Conservation (phyloP, 1,140 invertebrate species). For the Cyclina sinensis region DNA sequence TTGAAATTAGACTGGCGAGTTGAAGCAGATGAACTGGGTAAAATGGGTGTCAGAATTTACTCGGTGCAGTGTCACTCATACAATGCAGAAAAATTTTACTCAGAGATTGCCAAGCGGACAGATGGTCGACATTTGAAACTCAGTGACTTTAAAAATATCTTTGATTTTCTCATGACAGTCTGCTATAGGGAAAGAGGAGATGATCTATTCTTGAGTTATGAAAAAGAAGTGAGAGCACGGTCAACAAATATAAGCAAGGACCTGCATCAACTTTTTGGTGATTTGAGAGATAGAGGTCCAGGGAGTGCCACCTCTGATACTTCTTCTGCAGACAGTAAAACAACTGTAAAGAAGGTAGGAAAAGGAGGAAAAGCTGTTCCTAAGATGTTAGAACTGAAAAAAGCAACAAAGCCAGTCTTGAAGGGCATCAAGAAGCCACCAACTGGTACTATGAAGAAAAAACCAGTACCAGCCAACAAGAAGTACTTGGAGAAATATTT, state of each 20-base stretch:
- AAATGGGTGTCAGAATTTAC: constrained; percentile 68
- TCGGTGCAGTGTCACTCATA: constrained; percentile 29
- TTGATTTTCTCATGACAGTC: constrained; percentile 75
- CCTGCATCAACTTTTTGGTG: constrained; percentile 56
- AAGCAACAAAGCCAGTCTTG: neutral
- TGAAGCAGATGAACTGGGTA: constrained; percentile 70
- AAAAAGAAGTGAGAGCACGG: constrained; percentile 60
- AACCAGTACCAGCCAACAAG: neutral
- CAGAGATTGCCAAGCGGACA: constrained; percentile 56
- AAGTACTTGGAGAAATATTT: constrained; percentile 41
- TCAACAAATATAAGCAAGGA: constrained; percentile 52
- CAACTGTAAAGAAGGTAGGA: neutral
- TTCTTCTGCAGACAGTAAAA: neutral
- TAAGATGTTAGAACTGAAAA: neutral
- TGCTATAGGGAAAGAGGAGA: constrained; percentile 71
- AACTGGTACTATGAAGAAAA: neutral
- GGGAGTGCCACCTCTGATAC: neutral
- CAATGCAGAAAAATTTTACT: constrained; percentile 60
- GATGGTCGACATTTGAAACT: constrained; percentile 69
- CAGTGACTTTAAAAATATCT: constrained; percentile 70
- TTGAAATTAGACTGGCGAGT: constrained; percentile 76
- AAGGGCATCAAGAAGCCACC: neutral
- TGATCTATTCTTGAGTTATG: constrained; percentile 65
- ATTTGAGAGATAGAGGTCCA: neutral
- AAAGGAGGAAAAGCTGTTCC: neutral